Base-by-base conservation (phyloP, 2,113 vertebrate genomes). In the Ammodytes marinus region DNA sequence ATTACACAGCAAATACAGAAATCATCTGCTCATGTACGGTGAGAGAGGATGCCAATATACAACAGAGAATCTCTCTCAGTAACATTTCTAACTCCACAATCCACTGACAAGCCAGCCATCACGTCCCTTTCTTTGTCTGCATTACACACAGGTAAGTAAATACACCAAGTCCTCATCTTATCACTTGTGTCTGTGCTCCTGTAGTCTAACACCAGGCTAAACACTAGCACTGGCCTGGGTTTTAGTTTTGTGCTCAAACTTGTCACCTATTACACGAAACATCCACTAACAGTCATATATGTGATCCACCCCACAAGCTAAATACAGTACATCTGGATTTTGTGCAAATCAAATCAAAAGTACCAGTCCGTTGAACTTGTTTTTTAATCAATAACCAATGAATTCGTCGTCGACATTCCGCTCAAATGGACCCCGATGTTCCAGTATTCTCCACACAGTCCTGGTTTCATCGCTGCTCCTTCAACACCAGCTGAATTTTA, bases 291-390 rank as follows among this genome's bases (percentile, higher is more conserved):
- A 89, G 86, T 92, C 88, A 77, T 86, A 66, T 77, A 84, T 57
- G 75, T 83, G 79, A 84, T 74, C 86, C 83, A 77, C 74, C 27
- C 84, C 69, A 82, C 79, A 77, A 88, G 82, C 83, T 89, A 86
- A 83, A 8, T 91, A 93, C 92, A 94, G 93, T 94, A 94, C 92
- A 81, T 91, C 81, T 84, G 86, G 74, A 88, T 87, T 91, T 88
- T 93, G 90, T 93, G 93, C 91, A 93, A 93, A 91, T 83, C 1
- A 91, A 92, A 89, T 73, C 8, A 69, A 87, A 73, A 82, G 14
- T 75, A 82, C 50, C 60, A 68, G 68, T 85, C 77, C 2, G 8
- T 87, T 69, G 27, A 27, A 27, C 27, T 45, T 79, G 71, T 57
- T 17, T 2, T 64, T 59, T 63, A 27, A 63, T 68, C 63, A 66